phyloP scores from a whole-genome alignment of 2,888 invertebrate genomes.

The Calameuta pallipes region DNA sequence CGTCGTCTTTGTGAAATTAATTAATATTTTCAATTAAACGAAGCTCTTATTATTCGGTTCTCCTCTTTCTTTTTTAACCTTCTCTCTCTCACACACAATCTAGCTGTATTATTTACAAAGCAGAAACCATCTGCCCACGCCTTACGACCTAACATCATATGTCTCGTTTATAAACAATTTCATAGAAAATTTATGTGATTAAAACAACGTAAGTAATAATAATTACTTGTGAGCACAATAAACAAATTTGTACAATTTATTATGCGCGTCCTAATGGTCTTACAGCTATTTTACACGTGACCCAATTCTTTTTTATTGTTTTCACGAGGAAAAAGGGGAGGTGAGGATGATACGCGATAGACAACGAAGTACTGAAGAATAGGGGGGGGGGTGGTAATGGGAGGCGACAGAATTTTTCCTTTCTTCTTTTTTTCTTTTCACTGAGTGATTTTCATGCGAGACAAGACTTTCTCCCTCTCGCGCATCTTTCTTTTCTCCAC shows the following conservation, averaged over 20 bases:
- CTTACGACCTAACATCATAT: conserved; percentile 51
- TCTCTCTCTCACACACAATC: conserved; percentile 9
- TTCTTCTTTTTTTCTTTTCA: conserved; percentile 6
- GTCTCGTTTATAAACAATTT: conserved; percentile 59
- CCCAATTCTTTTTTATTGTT: conserved; percentile 22
- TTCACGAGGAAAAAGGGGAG: conserved; percentile 13
- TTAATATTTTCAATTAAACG: background rate
- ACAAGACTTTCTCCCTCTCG: background rate
- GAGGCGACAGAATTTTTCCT: background rate
- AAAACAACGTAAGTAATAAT: conserved; percentile 60
- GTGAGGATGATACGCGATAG: background rate
- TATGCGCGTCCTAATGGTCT: conserved; percentile 59
- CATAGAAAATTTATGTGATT: conserved; percentile 63
- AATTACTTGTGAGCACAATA: conserved; percentile 59
- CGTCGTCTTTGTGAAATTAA: background rate
- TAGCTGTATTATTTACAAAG: conserved; percentile 20
- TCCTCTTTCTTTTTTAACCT: conserved; percentile 3
- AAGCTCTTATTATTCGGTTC: background rate
- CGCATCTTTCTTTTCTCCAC: background rate
- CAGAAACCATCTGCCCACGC: conserved; percentile 14
- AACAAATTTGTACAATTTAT: conserved; percentile 65
- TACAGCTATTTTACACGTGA: conserved; percentile 44
- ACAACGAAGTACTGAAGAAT: background rate
- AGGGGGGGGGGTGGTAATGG: background rate
- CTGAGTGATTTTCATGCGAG: background rate